phyloP scores from a whole-genome alignment of 64 coral and sea anemone genomes.

The Porites lutea region DNA sequence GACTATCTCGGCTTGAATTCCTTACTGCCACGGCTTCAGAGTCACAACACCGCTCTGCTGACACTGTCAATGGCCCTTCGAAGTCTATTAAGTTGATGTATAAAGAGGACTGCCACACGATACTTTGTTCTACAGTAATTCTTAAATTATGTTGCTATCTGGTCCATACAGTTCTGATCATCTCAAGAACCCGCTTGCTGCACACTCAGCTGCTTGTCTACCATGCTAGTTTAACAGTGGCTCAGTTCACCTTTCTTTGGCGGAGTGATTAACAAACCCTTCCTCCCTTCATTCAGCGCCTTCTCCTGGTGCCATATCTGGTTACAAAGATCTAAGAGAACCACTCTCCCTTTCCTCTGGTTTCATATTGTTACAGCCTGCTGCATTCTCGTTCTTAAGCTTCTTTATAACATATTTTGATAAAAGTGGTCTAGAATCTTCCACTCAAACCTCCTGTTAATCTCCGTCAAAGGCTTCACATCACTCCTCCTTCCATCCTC shows the following conservation, averaged over 20 bases:
- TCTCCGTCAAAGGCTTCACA: too few relatives aligned
- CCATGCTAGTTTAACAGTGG: neutral
- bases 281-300: slow-evolving; percentile 50
- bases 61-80: too few relatives aligned
- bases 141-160: neutral
- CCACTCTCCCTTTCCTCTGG: neutral
- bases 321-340: slow-evolving; percentile 27
- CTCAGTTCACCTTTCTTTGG: slow-evolving; percentile 61
- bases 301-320: slow-evolving; percentile 34
- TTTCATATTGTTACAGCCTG: slow-evolving; percentile 10
- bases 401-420: slow-evolving; percentile 32
- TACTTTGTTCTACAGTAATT: slow-evolving; percentile 25
- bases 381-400: slow-evolving; percentile 32
- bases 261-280: slow-evolving; percentile 49
- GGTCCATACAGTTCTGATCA: slow-evolving; percentile 34
- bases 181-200: slow-evolving; percentile 39
- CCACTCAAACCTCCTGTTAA: slow-evolving; percentile 22
- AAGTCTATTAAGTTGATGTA: too few relatives aligned
- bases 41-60: too few relatives aligned
- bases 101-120: neutral
- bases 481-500: too few relatives aligned
- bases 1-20: too few relatives aligned
- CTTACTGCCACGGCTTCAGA: too few relatives aligned
- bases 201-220: neutral
- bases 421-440: slow-evolving; percentile 17